A percentile compares a stretch with the other conserved stretches of the same genome.
Conservation (phyloP, 2,888 invertebrate species). For the Labia minor region DNA sequence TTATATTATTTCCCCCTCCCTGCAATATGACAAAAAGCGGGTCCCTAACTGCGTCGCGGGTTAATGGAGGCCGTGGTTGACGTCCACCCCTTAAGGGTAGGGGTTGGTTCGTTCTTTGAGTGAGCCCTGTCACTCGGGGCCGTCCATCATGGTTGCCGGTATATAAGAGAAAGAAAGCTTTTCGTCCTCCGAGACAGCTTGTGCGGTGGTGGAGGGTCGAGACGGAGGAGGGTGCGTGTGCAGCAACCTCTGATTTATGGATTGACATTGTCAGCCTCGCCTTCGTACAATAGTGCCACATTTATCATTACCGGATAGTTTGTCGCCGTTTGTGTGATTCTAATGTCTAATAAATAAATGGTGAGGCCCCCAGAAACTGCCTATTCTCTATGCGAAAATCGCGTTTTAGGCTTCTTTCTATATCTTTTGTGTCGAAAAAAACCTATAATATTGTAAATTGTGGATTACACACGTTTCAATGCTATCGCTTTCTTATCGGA, state of each 20-base stretch:
- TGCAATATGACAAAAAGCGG: too few relatives aligned
- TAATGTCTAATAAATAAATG: conserved; percentile 13
- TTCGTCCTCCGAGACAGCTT: too few relatives aligned
- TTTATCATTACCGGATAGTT: conserved; percentile 13
- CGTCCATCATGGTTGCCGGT: background rate
- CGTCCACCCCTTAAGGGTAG: too few relatives aligned
- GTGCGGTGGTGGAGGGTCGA: background rate
- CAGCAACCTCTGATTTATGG: conserved; percentile 5
- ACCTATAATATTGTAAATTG: background rate
- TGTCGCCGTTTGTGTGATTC: conserved; percentile 13
- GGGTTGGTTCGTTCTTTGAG: background rate
- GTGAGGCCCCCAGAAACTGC: background rate
- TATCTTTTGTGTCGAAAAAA: too few relatives aligned
- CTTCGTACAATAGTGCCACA: conserved; percentile 5
- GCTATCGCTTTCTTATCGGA: background rate
- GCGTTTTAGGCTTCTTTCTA: too few relatives aligned
- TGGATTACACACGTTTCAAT: conserved; percentile 9
- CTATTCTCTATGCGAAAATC: background rate
- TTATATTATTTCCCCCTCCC: too few relatives aligned
- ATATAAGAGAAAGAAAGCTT: background rate
- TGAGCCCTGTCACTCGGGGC: background rate
- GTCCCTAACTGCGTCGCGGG: background rate
- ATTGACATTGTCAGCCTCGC: conserved; percentile 13
- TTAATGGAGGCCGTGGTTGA: background rate
- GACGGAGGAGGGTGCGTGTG: background rate